A percentile compares a stretch with the other conserved stretches of the same genome.
Evolutionary conservation across 2,797 vertebrate genomes (phyloP).

Genomic region (Hydrocynus forskahlii): DNA sequence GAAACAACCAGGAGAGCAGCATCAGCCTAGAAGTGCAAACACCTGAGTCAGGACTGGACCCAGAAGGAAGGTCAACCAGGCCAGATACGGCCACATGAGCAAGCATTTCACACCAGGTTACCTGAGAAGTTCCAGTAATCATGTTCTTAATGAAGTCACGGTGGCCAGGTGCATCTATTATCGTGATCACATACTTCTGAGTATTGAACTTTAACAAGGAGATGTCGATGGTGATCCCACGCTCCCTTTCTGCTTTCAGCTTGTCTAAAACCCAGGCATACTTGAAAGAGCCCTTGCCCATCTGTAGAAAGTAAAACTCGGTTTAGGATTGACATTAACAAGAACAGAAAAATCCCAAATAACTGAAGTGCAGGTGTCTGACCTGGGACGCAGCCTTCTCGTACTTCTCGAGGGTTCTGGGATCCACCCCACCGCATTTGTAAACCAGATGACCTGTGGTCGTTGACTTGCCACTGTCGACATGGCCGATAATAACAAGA

Average conservation of each 20-base stretch:
- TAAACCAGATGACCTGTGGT: slow-evolving; percentile 84
- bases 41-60: neutral
- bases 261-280: slow-evolving; percentile 85
- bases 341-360: neutral
- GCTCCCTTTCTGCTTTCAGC: slow-evolving; percentile 81
- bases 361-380: neutral
- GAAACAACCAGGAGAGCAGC: slow-evolving; percentile 83
- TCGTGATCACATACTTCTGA: slow-evolving; percentile 79
- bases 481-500: slow-evolving; percentile 83
- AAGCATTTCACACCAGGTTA: slow-evolving; percentile 30
- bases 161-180: slow-evolving; percentile 84
- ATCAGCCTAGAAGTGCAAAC: slow-evolving; percentile 73
- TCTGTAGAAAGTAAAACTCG: slow-evolving; percentile 55
- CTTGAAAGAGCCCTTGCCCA: slow-evolving; percentile 84
- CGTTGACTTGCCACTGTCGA: slow-evolving; percentile 86
- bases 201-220: slow-evolving; percentile 83
- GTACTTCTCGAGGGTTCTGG: slow-evolving; percentile 81
- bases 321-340: neutral
- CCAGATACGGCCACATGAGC: neutral
- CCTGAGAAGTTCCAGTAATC: slow-evolving; percentile 86
- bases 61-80: no score
- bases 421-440: slow-evolving; percentile 83
- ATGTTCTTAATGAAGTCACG: slow-evolving; percentile 87
- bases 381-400: slow-evolving; percentile 81
- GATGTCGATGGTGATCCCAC: slow-evolving; percentile 84